Evolutionary conservation across 2,113 vertebrate genomes (phyloP).

Genomic region (Cranoglanis bouderius): DNA sequence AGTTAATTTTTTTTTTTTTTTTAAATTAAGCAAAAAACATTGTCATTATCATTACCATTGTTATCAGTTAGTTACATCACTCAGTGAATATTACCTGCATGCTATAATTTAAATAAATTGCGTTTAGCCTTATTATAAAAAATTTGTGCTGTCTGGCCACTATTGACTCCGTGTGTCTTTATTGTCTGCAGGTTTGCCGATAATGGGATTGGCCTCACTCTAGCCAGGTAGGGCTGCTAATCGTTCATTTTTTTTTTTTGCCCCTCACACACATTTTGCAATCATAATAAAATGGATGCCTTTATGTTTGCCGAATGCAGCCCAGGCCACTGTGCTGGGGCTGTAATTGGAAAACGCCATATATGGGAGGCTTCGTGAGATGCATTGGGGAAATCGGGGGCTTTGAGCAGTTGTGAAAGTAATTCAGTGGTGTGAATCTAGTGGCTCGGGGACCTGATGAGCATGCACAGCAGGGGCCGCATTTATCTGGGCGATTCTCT

Average conservation of each 20-base stretch:
- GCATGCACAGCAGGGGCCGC: conserved; percentile 5
- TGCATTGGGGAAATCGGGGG: conserved; percentile 43
- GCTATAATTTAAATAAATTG: conserved; percentile 10
- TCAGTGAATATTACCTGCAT: neutral
- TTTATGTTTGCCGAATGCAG: conserved; percentile 51
- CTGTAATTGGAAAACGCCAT: conserved; percentile 68
- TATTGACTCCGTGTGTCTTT: conserved; percentile 50
- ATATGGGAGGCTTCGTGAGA: conserved; percentile 56
- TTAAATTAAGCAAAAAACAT: neutral
- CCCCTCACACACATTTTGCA: conserved; percentile 33
- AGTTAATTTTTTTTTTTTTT: too few relatives aligned
- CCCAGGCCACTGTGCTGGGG: conserved; percentile 29
- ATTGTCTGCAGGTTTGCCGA: conserved; percentile 86
- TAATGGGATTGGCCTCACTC: conserved; percentile 93
- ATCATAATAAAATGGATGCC: conserved; percentile 36
- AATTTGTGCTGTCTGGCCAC: neutral
- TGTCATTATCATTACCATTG: neutral
- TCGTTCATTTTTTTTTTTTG: conserved; percentile 30
- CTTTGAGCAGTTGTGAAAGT: conserved; percentile 59
- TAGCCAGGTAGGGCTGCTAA: conserved; percentile 83
- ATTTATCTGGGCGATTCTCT: conserved; percentile 7
- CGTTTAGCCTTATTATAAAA: neutral
- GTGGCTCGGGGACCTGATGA: conserved; percentile 40
- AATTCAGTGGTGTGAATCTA: conserved; percentile 54
- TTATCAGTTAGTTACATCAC: neutral